phyloP scores from a whole-genome alignment of 2,113 vertebrate genomes.

The Malurus alboscapulatus region DNA sequence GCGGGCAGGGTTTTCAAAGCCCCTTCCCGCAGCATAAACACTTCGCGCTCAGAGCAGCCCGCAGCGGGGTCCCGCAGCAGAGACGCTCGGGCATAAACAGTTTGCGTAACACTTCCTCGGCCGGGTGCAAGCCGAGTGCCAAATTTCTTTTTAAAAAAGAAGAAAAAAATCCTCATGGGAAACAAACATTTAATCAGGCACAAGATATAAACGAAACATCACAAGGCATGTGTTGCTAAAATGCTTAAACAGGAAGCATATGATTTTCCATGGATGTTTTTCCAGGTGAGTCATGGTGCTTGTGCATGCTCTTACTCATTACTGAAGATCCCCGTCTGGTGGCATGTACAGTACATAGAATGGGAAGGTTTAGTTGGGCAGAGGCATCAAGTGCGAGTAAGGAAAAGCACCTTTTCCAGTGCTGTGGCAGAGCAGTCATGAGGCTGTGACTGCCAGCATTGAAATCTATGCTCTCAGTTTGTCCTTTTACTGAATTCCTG shows the following conservation, averaged over 20 bases:
- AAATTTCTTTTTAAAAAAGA: not conserved
- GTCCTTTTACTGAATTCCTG: constrained; percentile 20
- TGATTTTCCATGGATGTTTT: constrained; percentile 70
- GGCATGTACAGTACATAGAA: not conserved
- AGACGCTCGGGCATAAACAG: not conserved
- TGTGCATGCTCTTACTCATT: constrained; percentile 48
- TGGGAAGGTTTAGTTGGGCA: not conserved
- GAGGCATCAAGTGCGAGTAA: not conserved
- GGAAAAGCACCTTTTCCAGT: not conserved
- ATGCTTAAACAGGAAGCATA: constrained; percentile 68
- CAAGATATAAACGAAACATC: constrained; percentile 52
- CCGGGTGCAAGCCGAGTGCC: not conserved
- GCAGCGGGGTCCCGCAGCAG: not conserved
- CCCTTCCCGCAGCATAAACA: not conserved
- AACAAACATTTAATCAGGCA: constrained; percentile 16
- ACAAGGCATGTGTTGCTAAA: constrained; percentile 57
- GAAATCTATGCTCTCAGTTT: not conserved
- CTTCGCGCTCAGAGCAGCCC: not conserved
- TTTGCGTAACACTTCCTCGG: not conserved
- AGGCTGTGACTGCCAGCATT: not conserved
- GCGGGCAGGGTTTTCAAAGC: not conserved
- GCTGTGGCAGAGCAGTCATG: not conserved
- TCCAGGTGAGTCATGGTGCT: constrained; percentile 74
- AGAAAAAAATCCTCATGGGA: not conserved
- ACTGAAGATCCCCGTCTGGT: not conserved